A percentile compares a stretch with the other conserved stretches of the same genome.
phyloP scores from a whole-genome alignment of 1,140 invertebrate genomes.

The Nasonia longicornis region DNA sequence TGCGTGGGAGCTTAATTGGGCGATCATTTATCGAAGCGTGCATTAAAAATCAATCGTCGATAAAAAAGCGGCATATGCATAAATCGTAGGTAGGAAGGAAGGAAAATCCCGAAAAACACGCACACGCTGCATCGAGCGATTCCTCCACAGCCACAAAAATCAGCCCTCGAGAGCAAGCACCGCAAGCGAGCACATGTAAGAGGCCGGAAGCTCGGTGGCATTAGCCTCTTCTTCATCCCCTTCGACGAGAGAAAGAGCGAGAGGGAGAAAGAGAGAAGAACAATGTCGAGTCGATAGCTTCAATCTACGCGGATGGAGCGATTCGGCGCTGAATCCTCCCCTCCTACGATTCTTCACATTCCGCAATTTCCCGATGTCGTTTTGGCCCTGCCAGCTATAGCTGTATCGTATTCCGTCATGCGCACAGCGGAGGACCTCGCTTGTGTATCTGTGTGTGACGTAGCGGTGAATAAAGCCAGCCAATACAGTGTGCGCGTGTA shows the following conservation, averaged over 20 bases:
- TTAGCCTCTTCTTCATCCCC: background rate
- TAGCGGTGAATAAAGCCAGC: background rate
- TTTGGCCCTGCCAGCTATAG: background rate
- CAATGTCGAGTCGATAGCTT: conserved; percentile 4
- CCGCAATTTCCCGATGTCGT: background rate
- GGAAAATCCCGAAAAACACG: background rate
- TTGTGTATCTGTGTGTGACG: background rate
- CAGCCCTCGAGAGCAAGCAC: background rate
- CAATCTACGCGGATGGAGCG: conserved; percentile 7
- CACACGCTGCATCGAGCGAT: background rate
- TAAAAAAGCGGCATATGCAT: no score
- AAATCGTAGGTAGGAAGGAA: background rate
- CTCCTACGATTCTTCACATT: conserved; percentile 10
- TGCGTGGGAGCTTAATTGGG: background rate
- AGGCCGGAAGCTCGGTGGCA: background rate
- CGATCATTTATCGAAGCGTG: background rate
- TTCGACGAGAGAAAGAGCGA: background rate
- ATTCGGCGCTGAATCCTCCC: background rate
- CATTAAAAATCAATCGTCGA: background rate
- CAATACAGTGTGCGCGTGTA: background rate
- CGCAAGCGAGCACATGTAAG: background rate
- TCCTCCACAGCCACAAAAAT: background rate
- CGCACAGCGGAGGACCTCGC: background rate
- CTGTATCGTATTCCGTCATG: conserved; percentile 6
- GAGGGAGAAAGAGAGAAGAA: background rate